These are phyloP conservation scores for fruit fly (Drosophila melanogaster) DNA, from an alignment of 1,140 invertebrate genomes.

Conservation along the genomic window DNA sequence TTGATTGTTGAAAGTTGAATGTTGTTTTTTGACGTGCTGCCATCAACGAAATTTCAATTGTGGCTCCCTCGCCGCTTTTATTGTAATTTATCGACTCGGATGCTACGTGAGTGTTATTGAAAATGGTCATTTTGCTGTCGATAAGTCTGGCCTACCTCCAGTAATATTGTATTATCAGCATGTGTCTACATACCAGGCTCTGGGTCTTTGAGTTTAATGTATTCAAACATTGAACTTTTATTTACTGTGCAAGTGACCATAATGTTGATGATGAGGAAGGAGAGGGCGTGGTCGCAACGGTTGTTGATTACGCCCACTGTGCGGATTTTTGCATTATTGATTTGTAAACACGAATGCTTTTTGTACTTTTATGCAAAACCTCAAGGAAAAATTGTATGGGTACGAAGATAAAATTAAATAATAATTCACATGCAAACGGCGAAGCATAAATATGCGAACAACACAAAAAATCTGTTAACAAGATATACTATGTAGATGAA, in stretches of 20 bases:
- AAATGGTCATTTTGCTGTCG: constrained; percentile 71
- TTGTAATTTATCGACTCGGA: constrained; percentile 80
- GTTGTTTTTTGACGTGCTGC: constrained; percentile 57
- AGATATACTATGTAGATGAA: constrained; percentile 16
- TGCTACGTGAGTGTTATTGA: constrained; percentile 82
- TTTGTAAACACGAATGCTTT: constrained; percentile 11
- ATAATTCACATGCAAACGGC: constrained; percentile 39
- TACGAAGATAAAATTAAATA: constrained; percentile 34
- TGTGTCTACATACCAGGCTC: constrained; percentile 4
- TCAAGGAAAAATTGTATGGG: constrained; percentile 70
- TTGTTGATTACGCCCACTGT: constrained; percentile 42
- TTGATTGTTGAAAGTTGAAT: constrained; percentile 37
- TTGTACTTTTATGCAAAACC: constrained; percentile 61
- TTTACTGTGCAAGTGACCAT: constrained; percentile 61
- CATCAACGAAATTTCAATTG: constrained; percentile 39
- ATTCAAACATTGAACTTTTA: constrained; percentile 82
- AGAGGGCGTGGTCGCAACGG: constrained; percentile 57
- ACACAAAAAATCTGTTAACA: constrained; percentile 45
- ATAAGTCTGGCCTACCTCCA: constrained; percentile 35
- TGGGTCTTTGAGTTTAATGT: constrained; percentile 62
- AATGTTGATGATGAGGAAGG: constrained; percentile 25
- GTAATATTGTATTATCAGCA: constrained; percentile 19
- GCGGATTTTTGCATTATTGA: constrained; percentile 16
- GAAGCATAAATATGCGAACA: constrained; percentile 31
- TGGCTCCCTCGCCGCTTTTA: constrained; percentile 34